Percentiles rank a stretch among this genome's conserved stretches.
These are phyloP conservation scores for Macrocentrus cingulum DNA, from an alignment of 1,140 invertebrate species.

Conservation along the genomic window DNA sequence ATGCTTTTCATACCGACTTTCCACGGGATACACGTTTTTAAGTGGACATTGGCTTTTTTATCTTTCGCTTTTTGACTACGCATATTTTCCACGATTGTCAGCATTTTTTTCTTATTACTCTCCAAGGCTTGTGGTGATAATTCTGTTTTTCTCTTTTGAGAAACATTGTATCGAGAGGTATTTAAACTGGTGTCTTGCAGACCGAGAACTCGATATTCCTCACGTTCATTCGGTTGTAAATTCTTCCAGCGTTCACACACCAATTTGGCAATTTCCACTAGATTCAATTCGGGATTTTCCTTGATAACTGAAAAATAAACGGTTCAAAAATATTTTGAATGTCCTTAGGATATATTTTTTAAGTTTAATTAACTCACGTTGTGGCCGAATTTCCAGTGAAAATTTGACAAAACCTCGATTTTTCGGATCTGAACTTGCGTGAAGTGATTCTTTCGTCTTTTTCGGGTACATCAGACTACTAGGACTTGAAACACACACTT, in stretches of 20 bases:
- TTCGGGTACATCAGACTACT: neutral
- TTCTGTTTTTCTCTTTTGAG: slow-evolving; percentile 26
- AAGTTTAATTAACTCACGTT: slow-evolving; percentile 42
- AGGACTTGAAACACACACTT: slow-evolving; percentile 18
- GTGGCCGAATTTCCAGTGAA: slow-evolving; percentile 40
- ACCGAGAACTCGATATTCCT: slow-evolving; percentile 51
- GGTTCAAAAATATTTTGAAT: slow-evolving; percentile 8
- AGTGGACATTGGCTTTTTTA: slow-evolving; percentile 31
- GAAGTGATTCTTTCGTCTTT: neutral
- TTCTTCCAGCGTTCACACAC: slow-evolving; percentile 52
- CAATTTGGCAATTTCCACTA: slow-evolving; percentile 47
- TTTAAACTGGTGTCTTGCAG: neutral
- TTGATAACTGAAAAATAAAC: slow-evolving; percentile 31
- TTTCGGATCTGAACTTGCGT: slow-evolving; percentile 10
- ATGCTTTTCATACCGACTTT: slow-evolving; percentile 33
- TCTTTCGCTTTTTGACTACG: slow-evolving; percentile 28
- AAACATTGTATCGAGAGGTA: neutral
- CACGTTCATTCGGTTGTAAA: slow-evolving; percentile 51
- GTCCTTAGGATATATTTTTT: slow-evolving; percentile 5
- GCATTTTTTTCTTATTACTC: slow-evolving; percentile 37
- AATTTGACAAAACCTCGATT: slow-evolving; percentile 44
- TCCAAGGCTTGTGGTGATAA: slow-evolving; percentile 1
- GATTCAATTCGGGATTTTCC: slow-evolving; percentile 47
- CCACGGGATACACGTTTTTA: slow-evolving; percentile 38
- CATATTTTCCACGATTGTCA: slow-evolving; percentile 41